These are phyloP conservation scores for Augochlora pura DNA, from an alignment of 1,140 invertebrate species.

Conservation along the genomic window DNA sequence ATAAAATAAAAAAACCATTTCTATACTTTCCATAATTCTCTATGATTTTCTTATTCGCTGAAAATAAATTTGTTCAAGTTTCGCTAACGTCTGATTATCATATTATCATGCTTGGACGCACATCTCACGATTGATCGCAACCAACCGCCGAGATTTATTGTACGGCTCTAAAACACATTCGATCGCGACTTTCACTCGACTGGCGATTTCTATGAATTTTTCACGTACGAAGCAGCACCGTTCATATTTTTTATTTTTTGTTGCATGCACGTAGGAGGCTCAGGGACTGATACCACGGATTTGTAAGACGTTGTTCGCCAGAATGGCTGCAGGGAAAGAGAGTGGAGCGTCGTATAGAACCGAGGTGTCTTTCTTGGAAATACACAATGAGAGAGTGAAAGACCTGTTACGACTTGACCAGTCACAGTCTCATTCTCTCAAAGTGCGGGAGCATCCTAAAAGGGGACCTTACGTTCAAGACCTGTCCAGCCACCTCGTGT, in stretches of 20 bases:
- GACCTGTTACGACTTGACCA: slow-evolving; percentile 89
- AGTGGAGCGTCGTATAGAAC: slow-evolving; percentile 90
- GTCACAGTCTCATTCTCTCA: slow-evolving; percentile 85
- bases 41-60: too few species aligned
- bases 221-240: background rate
- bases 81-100: background rate
- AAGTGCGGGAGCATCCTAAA: slow-evolving; percentile 95
- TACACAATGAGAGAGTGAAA: slow-evolving; percentile 95
- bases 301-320: slow-evolving; percentile 88
- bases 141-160: background rate
- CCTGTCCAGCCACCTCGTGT: slow-evolving; percentile 91
- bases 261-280: slow-evolving; percentile 80
- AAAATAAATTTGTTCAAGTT: background rate
- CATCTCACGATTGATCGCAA: background rate
- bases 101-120: slow-evolving; percentile 8
- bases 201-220: slow-evolving; percentile 13
- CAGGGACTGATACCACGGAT: slow-evolving; percentile 94
- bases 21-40: too few species aligned
- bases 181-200: slow-evolving; percentile 5
- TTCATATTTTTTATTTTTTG: background rate
- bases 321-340: slow-evolving; percentile 89
- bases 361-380: slow-evolving; percentile 93
- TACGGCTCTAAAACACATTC: slow-evolving; percentile 3
- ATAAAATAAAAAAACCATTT: too few species aligned
- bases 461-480: slow-evolving; percentile 97